phyloP scores from a whole-genome alignment of 2,888 invertebrate species.

The Drosophila recens region DNA sequence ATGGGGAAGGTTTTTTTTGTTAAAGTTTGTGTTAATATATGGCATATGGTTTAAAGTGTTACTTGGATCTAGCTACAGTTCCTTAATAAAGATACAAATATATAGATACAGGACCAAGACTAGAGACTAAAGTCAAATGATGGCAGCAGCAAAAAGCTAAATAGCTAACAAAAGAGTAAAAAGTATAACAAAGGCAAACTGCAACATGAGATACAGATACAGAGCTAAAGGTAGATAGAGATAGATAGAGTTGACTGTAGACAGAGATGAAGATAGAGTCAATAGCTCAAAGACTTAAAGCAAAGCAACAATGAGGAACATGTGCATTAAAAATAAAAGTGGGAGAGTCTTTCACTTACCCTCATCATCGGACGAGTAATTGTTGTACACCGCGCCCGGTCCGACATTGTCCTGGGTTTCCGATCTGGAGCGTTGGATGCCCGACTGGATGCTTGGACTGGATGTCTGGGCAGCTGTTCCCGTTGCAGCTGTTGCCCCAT shows the following conservation, averaged over 20 bases:
- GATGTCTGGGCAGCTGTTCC: constrained; percentile 22
- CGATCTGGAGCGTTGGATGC: constrained; percentile 85
- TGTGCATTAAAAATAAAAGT: constrained; percentile 28
- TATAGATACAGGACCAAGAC: constrained; percentile 2
- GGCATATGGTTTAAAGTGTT: constrained; percentile 7
- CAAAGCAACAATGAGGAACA: constrained; percentile 66
- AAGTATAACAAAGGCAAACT: constrained; percentile 53
- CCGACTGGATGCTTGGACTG: constrained; percentile 39
- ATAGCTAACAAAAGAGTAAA: constrained; percentile 46
- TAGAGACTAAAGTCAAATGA: constrained; percentile 16
- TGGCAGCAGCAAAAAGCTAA: constrained; percentile 35
- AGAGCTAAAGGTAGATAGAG: constrained; percentile 11
- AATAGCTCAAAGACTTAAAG: constrained; percentile 65
- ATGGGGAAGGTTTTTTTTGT: constrained; percentile 4
- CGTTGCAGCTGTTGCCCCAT: constrained; percentile 9
- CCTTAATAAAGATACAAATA: neutral
- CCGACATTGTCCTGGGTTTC: constrained; percentile 86
- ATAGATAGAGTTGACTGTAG: constrained; percentile 1
- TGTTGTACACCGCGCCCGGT: constrained; percentile 88
- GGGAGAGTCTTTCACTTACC: constrained; percentile 87
- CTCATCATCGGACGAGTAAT: constrained; percentile 96
- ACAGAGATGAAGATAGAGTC: constrained; percentile 25
- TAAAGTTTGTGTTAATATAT: constrained; percentile 7
- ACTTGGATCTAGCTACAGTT: constrained; percentile 2
- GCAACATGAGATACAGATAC: constrained; percentile 40